Evolutionary conservation across 1,140 invertebrate genomes (phyloP), one percentile per base, ranked within the genome.

Genomic region (Pemphigus obesinymphae): DNA sequence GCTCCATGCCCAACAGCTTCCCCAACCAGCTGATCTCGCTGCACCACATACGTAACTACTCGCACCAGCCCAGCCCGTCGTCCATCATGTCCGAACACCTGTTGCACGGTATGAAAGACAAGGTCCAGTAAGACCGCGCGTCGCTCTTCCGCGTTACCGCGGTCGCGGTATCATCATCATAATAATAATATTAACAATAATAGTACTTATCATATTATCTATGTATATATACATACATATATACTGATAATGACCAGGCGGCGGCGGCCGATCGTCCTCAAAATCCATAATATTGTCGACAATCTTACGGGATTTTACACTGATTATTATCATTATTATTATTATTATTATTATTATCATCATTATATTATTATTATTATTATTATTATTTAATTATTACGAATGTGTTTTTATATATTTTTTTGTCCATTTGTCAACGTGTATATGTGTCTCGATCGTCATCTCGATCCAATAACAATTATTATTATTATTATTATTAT

Each of bases 1-100:
- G 87, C 58, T 86, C 90, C 85, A 88, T 88, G 85, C 87, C 92
- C 82, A 94, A 92, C 85, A 91, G 91, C 82, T 97, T 96, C 87
- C 96, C 96, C 70, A 97, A 97, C 87, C 96, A 97, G 87, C 90
- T 98, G 85, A 96, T 98, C 85, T 97, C 96, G 83, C 89, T 99
- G 78, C 96, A 98, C 88, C 96, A 98, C 88, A 98, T 98, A 85
- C 91, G 96, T 85, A 99, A 97, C 87, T 98, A 97, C 88, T 95
- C 96, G 83, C 95, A 96, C 87, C 95, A 97, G 86, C 95, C 95
- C 8, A 86, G 88, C 11, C 83, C 83, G 7, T 83, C 85, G 68
- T 78, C 84, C 11, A 84, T 86, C 82, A 83, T 84, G 75, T 83
- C 84, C 31, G 85, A 86, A 81, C 85, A 86, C 82, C 82, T 86